phyloP scores from a whole-genome alignment of 2,113 vertebrate genomes.

The Anolis sagrei region DNA sequence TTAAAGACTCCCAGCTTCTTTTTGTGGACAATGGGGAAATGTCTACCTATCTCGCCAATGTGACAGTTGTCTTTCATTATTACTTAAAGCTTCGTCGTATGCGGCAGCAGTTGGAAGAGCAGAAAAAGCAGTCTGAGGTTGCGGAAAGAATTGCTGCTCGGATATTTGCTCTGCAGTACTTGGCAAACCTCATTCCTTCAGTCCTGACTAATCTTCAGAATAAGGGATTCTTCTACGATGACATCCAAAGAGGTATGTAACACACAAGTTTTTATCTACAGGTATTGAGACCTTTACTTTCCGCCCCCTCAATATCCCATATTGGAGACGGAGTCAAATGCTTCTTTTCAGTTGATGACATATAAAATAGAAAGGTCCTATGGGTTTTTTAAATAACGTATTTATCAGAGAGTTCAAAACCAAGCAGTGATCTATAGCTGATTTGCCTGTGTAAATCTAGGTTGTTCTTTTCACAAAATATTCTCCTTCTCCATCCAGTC shows the following conservation, averaged over 20 bases:
- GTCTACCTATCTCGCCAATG: not conserved
- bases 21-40: not conserved
- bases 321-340: no score
- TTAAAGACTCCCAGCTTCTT: not conserved
- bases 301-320: no score
- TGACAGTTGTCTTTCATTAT: not conserved
- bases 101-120: slow-evolving; percentile 78
- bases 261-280: not conserved
- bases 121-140: slow-evolving; percentile 80
- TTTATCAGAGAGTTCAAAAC: no score
- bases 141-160: slow-evolving; percentile 88
- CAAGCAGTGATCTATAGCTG: no score
- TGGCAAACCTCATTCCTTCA: slow-evolving; percentile 86
- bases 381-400: no score
- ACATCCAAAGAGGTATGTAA: slow-evolving; percentile 85
- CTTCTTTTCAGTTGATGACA: no score
- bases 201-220: slow-evolving; percentile 84
- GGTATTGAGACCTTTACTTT: no score
- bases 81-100: slow-evolving; percentile 82
- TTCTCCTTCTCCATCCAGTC: no score
- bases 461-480: no score
- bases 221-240: slow-evolving; percentile 91
- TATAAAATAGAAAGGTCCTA: no score
- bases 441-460: no score
- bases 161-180: slow-evolving; percentile 82